These are phyloP conservation scores for Amphipyra tragopoginis DNA, from an alignment of 2,888 invertebrate genomes.

Conservation along the genomic window DNA sequence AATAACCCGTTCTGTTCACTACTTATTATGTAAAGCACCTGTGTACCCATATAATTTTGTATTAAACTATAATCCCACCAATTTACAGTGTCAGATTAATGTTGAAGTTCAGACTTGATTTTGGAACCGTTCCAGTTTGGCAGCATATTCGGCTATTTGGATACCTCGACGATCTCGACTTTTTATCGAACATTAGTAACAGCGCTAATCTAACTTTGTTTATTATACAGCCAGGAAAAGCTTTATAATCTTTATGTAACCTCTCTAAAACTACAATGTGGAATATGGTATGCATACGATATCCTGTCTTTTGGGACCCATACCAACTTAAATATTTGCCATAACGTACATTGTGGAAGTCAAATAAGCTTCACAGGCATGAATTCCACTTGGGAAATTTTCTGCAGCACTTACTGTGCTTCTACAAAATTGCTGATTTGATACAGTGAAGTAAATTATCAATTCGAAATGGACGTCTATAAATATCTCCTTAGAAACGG, in stretches of 20 bases:
- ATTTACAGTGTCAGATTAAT: slow-evolving; percentile 74
- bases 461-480: slow-evolving; percentile 44
- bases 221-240: slow-evolving; percentile 37
- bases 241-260: slow-evolving; percentile 26
- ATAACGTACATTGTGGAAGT: slow-evolving; percentile 39
- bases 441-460: slow-evolving; percentile 55
- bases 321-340: slow-evolving; percentile 53
- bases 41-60: slow-evolving; percentile 59
- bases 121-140: slow-evolving; percentile 78
- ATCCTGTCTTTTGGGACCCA: slow-evolving; percentile 22
- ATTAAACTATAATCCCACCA: slow-evolving; percentile 74
- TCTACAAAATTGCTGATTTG: slow-evolving; percentile 50
- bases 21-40: slow-evolving; percentile 48
- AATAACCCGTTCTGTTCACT: slow-evolving; percentile 36
- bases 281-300: slow-evolving; percentile 28
- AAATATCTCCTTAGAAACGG: slow-evolving; percentile 48
- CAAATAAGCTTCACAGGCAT: slow-evolving; percentile 48
- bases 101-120: slow-evolving; percentile 69
- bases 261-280: slow-evolving; percentile 18
- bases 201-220: slow-evolving; percentile 60
- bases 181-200: slow-evolving; percentile 71
- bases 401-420: slow-evolving; percentile 44
- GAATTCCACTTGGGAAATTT: slow-evolving; percentile 52
- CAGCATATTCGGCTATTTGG: slow-evolving; percentile 74
- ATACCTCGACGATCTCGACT: slow-evolving; percentile 64